phyloP scores from a whole-genome alignment of 2,888 invertebrate genomes.

The Atrina japonica region DNA sequence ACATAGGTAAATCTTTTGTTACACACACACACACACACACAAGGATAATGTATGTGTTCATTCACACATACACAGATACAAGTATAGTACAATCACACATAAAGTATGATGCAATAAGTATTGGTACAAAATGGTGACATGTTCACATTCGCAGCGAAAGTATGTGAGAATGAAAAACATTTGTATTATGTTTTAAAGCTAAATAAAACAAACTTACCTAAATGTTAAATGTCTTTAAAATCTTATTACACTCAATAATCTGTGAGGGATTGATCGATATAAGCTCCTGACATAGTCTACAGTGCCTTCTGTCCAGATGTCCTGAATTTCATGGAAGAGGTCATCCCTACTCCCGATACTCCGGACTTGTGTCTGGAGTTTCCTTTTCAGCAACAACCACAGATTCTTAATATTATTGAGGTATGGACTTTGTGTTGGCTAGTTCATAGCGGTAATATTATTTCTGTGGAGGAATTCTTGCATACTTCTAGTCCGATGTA shows the following conservation, averaged over 20 bases:
- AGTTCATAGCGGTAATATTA: constrained; percentile 3
- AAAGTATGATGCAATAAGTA: background rate
- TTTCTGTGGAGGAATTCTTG: background rate
- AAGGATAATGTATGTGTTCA: no score
- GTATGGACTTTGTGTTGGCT: constrained; percentile 20
- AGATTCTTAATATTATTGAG: constrained; percentile 2
- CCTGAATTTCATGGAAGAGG: constrained; percentile 18
- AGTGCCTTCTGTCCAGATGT: background rate
- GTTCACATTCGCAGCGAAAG: constrained; percentile 18
- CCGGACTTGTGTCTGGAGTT: background rate
- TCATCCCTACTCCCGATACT: background rate
- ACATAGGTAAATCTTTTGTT: no score
- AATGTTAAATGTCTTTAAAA: constrained; percentile 17
- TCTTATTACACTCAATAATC: no score
- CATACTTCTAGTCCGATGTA: background rate
- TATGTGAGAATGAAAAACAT: background rate
- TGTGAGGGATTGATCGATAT: background rate
- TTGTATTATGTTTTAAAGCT: background rate
- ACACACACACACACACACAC: no score
- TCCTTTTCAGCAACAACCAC: constrained; percentile 3
- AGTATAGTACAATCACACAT: no score
- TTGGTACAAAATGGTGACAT: constrained; percentile 15
- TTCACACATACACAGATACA: no score
- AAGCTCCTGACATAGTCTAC: background rate
- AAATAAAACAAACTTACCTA: background rate